Conservation (phyloP, 2,797 vertebrate genomes). For the Falco cherrug region DNA sequence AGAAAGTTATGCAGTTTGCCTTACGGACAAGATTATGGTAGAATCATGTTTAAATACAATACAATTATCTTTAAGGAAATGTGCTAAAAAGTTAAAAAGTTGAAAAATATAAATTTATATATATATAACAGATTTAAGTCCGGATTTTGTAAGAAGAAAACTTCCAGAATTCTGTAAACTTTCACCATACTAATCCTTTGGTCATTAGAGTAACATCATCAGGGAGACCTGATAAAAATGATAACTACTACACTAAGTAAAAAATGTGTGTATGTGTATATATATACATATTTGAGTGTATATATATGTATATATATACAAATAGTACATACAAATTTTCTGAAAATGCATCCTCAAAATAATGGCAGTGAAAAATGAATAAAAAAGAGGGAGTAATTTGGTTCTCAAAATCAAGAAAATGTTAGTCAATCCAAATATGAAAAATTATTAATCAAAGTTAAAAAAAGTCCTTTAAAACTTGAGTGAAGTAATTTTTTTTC, state of each 20-base stretch:
- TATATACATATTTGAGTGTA: too few relatives aligned
- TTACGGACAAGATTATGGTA: background rate
- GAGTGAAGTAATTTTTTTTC: background rate
- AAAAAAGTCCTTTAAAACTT: background rate
- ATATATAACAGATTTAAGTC: background rate
- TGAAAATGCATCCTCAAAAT: background rate
- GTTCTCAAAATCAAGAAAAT: background rate
- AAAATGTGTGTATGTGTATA: too few relatives aligned
- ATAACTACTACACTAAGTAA: background rate
- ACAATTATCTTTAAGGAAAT: background rate
- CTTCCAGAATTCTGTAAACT: background rate
- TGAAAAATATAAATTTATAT: background rate
- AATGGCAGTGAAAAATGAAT: background rate
- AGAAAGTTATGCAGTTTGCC: background rate
- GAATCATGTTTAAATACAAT: background rate
- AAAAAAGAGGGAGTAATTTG: background rate
- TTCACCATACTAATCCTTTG: background rate
- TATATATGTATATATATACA: too few relatives aligned
- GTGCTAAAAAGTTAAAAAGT: background rate
- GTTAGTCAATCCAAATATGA: background rate
- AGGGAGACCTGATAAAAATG: background rate
- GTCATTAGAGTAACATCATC: background rate
- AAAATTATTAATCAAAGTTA: background rate
- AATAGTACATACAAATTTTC: background rate
- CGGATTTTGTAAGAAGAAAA: background rate